Conservation (phyloP, 1,140 invertebrate genomes). For the Trichomalopsis sarcophagae region DNA sequence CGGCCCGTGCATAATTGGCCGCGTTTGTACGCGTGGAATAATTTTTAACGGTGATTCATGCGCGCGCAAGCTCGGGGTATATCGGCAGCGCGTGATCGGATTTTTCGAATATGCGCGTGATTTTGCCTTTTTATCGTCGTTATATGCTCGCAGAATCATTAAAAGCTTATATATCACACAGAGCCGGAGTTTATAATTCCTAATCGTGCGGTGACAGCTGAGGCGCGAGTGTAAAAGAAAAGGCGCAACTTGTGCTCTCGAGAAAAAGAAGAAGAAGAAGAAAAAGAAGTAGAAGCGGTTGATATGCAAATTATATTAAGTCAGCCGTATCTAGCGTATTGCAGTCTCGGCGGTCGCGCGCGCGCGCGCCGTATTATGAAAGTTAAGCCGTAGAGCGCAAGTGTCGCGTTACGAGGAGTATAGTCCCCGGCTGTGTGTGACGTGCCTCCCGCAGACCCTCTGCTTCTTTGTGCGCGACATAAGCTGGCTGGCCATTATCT, state of each 20-base stretch:
- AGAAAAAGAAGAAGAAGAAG: not conserved
- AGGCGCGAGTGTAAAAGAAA: not conserved
- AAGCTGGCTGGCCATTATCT: conserved; percentile 62
- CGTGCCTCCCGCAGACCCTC: not conserved
- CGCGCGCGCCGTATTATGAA: conserved; percentile 66
- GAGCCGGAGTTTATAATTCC: not conserved
- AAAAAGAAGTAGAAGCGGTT: conserved; percentile 45
- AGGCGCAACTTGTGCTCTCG: not conserved
- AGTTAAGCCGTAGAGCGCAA: conserved; percentile 70
- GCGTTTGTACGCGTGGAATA: not conserved
- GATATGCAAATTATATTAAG: conserved; percentile 70
- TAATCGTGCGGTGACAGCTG: not conserved
- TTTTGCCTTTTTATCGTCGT: too few species aligned
- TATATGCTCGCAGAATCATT: too few species aligned
- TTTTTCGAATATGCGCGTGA: not conserved
- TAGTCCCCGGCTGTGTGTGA: conserved; percentile 38
- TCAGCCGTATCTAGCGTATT: conserved; percentile 64
- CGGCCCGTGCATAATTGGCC: not conserved
- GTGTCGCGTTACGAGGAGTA: conserved; percentile 64
- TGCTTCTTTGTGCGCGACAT: conserved; percentile 56
- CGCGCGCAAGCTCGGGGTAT: not conserved
- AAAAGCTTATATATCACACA: too few species aligned
- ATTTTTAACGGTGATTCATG: conserved; percentile 26
- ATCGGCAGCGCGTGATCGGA: not conserved
- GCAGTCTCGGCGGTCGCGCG: conserved; percentile 58